These are phyloP conservation scores for Epistrophe eligans DNA, from an alignment of 2,888 invertebrate genomes.

Conservation along the genomic window DNA sequence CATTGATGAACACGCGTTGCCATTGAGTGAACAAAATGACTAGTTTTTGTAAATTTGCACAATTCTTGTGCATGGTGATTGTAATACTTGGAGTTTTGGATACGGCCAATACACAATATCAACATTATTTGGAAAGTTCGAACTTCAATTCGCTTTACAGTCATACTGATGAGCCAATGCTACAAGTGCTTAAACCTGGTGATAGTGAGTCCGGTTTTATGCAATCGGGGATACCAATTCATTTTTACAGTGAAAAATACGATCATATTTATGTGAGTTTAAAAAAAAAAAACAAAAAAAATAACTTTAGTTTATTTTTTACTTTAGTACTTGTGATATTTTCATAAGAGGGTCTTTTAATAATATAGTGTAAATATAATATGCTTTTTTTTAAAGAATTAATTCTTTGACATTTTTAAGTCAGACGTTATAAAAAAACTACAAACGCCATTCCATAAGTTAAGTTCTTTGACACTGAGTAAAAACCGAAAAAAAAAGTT, in stretches of 20 bases:
- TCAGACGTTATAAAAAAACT: not conserved
- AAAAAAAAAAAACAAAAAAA: not conserved
- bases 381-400: too few species aligned
- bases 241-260: constrained; percentile 91
- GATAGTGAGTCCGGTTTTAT: constrained; percentile 81
- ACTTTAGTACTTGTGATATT: not conserved
- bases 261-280: constrained; percentile 92
- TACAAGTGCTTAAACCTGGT: constrained; percentile 80
- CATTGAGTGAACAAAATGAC: constrained; percentile 62
- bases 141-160: constrained; percentile 80
- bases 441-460: too few species aligned
- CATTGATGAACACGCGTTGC: constrained; percentile 62
- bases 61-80: constrained; percentile 77
- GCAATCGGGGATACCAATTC: constrained; percentile 86
- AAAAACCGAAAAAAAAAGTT: too few species aligned
- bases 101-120: constrained; percentile 78
- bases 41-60: constrained; percentile 72
- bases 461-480: not conserved
- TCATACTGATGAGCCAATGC: constrained; percentile 77
- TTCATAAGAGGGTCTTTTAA: too few species aligned
- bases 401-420: not conserved
- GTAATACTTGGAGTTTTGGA: constrained; percentile 61
- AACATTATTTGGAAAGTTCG: constrained; percentile 80
- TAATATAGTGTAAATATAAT: too few species aligned
- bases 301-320: not conserved